phyloP scores from a whole-genome alignment of 1,140 invertebrate genomes.

The Acromyrmex echinatior region DNA sequence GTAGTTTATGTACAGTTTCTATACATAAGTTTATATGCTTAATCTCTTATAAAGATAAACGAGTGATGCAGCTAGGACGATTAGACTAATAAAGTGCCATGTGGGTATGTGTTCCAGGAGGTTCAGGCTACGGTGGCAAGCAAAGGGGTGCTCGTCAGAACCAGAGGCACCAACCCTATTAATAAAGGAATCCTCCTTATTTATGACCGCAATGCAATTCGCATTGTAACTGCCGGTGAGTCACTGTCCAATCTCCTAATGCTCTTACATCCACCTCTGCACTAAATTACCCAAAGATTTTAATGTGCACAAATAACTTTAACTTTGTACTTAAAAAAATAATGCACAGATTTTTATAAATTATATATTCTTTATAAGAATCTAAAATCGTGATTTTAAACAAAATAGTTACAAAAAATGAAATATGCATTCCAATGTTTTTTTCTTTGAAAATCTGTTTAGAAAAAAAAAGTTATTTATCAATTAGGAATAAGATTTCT shows the following conservation, averaged over 20 bases:
- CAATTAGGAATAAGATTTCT: neutral
- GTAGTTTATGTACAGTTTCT: slow-evolving; percentile 62
- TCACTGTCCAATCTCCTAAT: slow-evolving; percentile 76
- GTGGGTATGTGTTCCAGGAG: slow-evolving; percentile 86
- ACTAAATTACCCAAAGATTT: slow-evolving; percentile 12
- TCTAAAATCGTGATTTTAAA: neutral
- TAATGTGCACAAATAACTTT: neutral
- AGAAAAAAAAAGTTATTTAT: neutral
- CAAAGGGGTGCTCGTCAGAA: slow-evolving; percentile 89
- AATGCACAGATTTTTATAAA: neutral
- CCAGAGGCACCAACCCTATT: slow-evolving; percentile 93
- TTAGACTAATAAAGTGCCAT: slow-evolving; percentile 88
- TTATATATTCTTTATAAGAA: neutral
- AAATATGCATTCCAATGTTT: slow-evolving; percentile 8
- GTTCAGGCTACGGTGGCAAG: slow-evolving; percentile 88
- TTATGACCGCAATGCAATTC: slow-evolving; percentile 84
- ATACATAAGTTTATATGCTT: slow-evolving; percentile 19
- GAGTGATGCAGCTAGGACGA: slow-evolving; percentile 79
- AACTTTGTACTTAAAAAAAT: neutral
- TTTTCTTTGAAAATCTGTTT: neutral
- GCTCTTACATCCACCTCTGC: slow-evolving; percentile 37
- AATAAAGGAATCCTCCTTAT: slow-evolving; percentile 85
- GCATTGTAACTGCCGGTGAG: slow-evolving; percentile 86
- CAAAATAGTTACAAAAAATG: neutral
- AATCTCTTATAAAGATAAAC: slow-evolving; percentile 57